Evolutionary conservation across 2,888 invertebrate genomes (phyloP).

Genomic region (Caradrina kadenii): DNA sequence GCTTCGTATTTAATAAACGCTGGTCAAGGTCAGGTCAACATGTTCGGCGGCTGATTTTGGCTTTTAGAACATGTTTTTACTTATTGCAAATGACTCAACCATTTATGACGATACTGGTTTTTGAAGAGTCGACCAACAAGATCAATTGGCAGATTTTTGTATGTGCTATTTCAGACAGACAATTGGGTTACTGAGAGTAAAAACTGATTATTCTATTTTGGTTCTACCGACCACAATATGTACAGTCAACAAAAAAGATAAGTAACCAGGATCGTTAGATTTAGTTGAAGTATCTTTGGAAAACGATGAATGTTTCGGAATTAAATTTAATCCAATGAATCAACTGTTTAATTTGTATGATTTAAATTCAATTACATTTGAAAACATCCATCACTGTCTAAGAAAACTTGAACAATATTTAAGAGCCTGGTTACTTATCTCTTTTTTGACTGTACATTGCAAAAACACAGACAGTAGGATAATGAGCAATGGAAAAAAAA

Average conservation of each 20-base stretch:
- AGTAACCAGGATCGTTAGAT: neutral
- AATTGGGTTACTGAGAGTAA: neutral
- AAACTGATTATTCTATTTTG: neutral
- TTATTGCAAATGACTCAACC: conserved; percentile 16
- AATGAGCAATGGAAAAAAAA: conserved; percentile 24
- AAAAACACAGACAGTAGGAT: too few species aligned
- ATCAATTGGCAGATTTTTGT: neutral
- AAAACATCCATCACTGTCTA: too few species aligned
- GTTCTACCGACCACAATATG: neutral
- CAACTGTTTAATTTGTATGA: too few species aligned
- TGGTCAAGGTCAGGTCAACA: conserved; percentile 48
- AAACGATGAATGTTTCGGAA: too few species aligned
- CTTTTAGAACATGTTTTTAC: conserved; percentile 6
- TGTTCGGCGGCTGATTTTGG: neutral
- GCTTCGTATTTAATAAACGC: conserved; percentile 9
- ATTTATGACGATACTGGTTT: neutral
- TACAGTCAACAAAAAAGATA: too few species aligned
- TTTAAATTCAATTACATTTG: too few species aligned
- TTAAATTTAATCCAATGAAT: too few species aligned
- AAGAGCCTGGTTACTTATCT: too few species aligned
- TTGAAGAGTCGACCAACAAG: neutral
- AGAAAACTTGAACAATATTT: too few species aligned
- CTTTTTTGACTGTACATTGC: too few species aligned
- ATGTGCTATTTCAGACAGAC: neutral
- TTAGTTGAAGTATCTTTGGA: neutral